Evolutionary conservation across 2,797 vertebrate genomes (phyloP).

Genomic region (Chelmon rostratus): DNA sequence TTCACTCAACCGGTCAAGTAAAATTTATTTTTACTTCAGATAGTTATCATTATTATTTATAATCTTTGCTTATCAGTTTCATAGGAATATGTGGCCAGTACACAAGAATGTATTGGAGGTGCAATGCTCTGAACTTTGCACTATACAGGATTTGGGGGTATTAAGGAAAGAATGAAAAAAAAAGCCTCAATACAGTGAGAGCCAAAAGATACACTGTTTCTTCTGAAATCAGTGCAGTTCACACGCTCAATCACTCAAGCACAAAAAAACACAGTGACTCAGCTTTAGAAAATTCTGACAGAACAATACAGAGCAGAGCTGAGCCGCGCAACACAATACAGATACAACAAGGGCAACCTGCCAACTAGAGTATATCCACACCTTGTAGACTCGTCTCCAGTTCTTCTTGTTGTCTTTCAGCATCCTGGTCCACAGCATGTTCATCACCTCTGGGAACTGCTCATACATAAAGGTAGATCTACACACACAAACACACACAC

Average conservation of each 20-base stretch:
- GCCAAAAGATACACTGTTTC: background rate
- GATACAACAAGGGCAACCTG: background rate
- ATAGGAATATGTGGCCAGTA: background rate
- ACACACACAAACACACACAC: slow-evolving; percentile 30
- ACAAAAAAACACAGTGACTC: background rate
- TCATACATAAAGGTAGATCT: slow-evolving; percentile 99
- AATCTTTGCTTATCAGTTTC: slow-evolving; percentile 1
- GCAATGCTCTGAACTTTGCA: background rate
- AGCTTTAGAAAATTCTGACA: slow-evolving; percentile 2
- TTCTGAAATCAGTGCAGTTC: background rate
- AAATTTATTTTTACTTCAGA: background rate
- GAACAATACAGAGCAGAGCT: slow-evolving; percentile 1
- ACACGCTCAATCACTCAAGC: background rate
- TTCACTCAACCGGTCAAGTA: background rate
- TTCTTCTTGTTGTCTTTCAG: slow-evolving; percentile 99
- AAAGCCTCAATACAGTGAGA: background rate
- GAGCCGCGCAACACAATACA: background rate
- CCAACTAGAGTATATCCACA: slow-evolving; percentile 55
- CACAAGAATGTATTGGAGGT: background rate
- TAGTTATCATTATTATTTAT: slow-evolving; percentile 6
- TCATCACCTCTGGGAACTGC: slow-evolving; percentile 99
- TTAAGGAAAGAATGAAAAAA: background rate
- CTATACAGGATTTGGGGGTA: background rate
- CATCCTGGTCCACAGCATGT: slow-evolving; percentile 99
- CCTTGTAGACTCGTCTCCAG: slow-evolving; percentile 99